Evolutionary conservation across 2,888 invertebrate genomes (phyloP).

Genomic region (Volucella bombylans): DNA sequence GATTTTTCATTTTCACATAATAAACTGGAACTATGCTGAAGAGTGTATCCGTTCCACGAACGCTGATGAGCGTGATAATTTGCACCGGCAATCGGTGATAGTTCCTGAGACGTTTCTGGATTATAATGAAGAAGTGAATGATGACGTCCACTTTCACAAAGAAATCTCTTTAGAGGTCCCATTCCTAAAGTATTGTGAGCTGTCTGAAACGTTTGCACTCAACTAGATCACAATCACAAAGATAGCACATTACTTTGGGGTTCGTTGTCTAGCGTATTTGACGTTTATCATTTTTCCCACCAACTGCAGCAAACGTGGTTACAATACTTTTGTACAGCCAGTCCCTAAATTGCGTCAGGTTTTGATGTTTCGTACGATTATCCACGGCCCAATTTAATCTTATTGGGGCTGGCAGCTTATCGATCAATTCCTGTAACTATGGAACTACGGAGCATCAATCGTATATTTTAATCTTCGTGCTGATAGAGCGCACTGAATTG

Average conservation of each 20-base stretch:
- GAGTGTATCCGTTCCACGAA: background rate
- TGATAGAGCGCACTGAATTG: background rate
- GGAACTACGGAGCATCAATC: background rate
- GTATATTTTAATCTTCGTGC: background rate
- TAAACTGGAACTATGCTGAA: slow-evolving; percentile 2
- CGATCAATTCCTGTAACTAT: background rate
- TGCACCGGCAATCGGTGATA: background rate
- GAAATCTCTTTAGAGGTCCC: background rate
- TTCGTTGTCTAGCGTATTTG: background rate
- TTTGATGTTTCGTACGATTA: background rate
- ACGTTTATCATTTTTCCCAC: background rate
- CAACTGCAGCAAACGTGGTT: background rate
- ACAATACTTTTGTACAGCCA: slow-evolving; percentile 3
- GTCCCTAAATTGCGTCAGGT: background rate
- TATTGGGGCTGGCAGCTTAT: background rate
- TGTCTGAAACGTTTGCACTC: background rate
- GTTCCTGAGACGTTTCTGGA: background rate
- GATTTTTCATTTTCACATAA: slow-evolving; percentile 5
- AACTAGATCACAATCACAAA: background rate
- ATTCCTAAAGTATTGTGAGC: background rate
- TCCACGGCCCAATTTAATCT: slow-evolving; percentile 2
- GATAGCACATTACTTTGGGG: background rate
- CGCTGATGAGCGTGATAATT: slow-evolving; percentile 1
- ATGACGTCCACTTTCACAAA: background rate
- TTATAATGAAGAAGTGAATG: background rate